Evolutionary conservation across 2,797 vertebrate genomes (phyloP), one percentile per base, ranked within the genome.

Genomic region (Hippoglossus hippoglossus): DNA sequence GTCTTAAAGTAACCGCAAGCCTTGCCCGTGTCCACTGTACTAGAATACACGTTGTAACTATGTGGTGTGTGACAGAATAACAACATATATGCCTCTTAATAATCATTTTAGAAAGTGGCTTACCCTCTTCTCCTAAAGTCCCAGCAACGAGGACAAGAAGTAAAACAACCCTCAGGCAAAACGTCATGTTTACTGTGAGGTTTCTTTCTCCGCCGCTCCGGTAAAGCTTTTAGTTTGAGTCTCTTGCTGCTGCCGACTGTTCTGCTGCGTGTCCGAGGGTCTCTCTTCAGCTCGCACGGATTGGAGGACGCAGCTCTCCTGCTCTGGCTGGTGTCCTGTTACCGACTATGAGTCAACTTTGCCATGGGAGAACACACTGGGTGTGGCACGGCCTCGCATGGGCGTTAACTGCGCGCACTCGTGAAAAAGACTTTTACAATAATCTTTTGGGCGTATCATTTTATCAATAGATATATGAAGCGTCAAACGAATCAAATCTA

Each of bases 161-260:
- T 0, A 36, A 15, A 22, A 21, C 11, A 0, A 68, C 39, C 73
- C 75, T 26, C n/a, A 80, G 34, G 13, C n/a, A 44, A 3, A 52
- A 54, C 81, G 63, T 70, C 89, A 91, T 91, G 61, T 1, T 71
- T 71, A 16, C 49, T 21, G 7, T 2, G 36, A 16, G 6, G 4
- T 12, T n/a, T 15, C 0, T 41, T 25, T 8, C 31, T 60, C 2
- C 13, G 3, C 12, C 2, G 19, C 4, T 8, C 2, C 15, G 2
- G 64, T 3, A 0, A 8, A 7, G 1, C 8, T 5, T 22, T 1
- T 2, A 6, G 7, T 31, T 9, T 8, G 1, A 31, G 7, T 31
- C 28, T 31, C 28, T 7, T 31, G 2, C 7, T 31, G 28, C 7
- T 7, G 7, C 28, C 7, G 28, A 31, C 6, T 31, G 28, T 31